A percentile compares a stretch with the other conserved stretches of the same genome.
Conservation (phyloP, 2,113 vertebrate species). For the Colistium nudipinnis region DNA sequence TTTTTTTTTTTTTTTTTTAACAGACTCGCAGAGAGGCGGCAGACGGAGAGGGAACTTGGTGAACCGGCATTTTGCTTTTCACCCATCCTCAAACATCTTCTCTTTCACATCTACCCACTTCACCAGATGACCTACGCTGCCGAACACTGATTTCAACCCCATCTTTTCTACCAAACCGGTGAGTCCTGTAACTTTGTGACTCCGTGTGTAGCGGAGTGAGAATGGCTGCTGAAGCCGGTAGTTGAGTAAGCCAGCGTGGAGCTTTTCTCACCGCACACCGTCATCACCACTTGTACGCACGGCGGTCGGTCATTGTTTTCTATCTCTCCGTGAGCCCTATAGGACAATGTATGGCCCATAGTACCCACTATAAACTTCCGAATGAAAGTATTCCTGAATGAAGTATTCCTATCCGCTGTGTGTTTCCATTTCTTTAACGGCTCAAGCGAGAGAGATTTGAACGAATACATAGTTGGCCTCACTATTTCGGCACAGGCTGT, state of each 20-base stretch:
- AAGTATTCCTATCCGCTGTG: neutral
- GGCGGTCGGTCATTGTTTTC: conserved; percentile 12
- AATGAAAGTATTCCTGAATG: neutral
- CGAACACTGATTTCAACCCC: conserved; percentile 56
- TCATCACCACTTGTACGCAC: conserved; percentile 59
- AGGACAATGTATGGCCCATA: neutral
- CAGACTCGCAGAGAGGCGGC: neutral
- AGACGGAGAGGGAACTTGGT: conserved; percentile 33
- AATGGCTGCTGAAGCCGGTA: conserved; percentile 46
- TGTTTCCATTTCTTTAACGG: neutral
- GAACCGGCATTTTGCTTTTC: conserved; percentile 67
- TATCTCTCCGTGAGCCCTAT: neutral
- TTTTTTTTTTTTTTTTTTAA: conserved; percentile 37
- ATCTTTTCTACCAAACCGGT: conserved; percentile 72
- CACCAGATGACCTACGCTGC: conserved; percentile 44
- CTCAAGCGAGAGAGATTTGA: neutral
- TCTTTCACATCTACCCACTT: conserved; percentile 5
- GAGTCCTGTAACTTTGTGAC: conserved; percentile 57
- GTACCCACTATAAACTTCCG: neutral
- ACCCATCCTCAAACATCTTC: conserved; percentile 10
- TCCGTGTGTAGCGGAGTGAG: neutral
- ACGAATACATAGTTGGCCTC: too few species aligned
- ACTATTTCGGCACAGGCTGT: neutral
- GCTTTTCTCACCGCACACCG: conserved; percentile 37
- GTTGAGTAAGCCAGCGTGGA: conserved; percentile 17